Conservation (phyloP, 1,140 invertebrate genomes). For the Arctopsyche grandis region DNA sequence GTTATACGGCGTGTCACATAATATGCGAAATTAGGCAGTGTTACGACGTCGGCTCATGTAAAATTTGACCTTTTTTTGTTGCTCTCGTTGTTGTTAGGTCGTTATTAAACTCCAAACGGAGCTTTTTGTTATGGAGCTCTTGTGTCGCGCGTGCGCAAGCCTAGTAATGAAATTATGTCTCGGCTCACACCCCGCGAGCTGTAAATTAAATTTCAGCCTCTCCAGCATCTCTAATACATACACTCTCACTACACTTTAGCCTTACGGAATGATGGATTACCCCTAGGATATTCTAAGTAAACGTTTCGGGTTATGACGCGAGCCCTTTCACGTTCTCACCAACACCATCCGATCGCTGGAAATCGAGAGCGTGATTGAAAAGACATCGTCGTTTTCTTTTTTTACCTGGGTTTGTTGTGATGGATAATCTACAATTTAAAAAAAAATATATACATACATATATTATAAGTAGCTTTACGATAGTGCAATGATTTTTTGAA, state of each 20-base stretch:
- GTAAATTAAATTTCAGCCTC: conserved; percentile 17
- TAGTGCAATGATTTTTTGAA: too few species aligned
- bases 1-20: neutral
- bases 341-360: too few species aligned
- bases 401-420: too few species aligned
- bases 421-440: too few species aligned
- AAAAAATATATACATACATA: too few species aligned
- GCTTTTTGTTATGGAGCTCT: neutral
- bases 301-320: neutral
- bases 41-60: neutral
- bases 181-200: neutral
- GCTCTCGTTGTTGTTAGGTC: too few species aligned
- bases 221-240: neutral
- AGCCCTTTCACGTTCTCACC: neutral
- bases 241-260: neutral
- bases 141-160: neutral
- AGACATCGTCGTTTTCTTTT: too few species aligned
- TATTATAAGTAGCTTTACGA: too few species aligned
- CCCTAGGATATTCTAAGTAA: neutral
- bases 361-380: too few species aligned
- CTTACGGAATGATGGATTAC: neutral
- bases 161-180: conserved; percentile 8
- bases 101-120: neutral
- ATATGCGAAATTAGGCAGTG: neutral
- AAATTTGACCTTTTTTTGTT: conserved; percentile 8